Percentiles rank a stretch among this genome's conserved stretches.
These are phyloP conservation scores for Nebria salina DNA, from an alignment of 2,888 invertebrate genomes.

Conservation along the genomic window DNA sequence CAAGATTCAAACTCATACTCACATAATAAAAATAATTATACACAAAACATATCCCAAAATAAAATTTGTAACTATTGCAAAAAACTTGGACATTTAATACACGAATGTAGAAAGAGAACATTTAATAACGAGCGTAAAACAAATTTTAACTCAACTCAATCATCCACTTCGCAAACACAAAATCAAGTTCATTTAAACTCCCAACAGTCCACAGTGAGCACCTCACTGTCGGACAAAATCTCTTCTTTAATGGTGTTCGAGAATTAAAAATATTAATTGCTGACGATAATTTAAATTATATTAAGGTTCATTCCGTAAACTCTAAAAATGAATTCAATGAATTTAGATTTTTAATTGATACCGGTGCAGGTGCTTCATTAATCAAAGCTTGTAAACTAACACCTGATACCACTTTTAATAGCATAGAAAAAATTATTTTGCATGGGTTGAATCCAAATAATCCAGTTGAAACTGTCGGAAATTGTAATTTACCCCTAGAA, in stretches of 20 bases:
- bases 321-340: conserved; percentile 42
- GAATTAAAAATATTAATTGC: conserved; percentile 4
- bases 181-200: conserved; percentile 1
- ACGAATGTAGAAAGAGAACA: conserved; percentile 12
- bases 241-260: conserved; percentile 8
- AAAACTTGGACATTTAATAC: conserved; percentile 8
- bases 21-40: too few relatives aligned
- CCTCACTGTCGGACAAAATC: not conserved
- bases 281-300: not conserved
- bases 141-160: not conserved
- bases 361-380: conserved; percentile 49
- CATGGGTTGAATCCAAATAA: conserved; percentile 42
- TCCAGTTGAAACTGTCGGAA: conserved; percentile 44
- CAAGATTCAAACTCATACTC: too few relatives aligned
- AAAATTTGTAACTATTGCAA: conserved; percentile 16
- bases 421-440: conserved; percentile 22
- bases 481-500: conserved; percentile 30
- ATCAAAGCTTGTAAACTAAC: conserved; percentile 46
- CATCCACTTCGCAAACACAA: not conserved
- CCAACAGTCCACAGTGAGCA: not conserved
- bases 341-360: conserved; percentile 50
- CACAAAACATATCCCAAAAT: not conserved
- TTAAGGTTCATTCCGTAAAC: conserved; percentile 7
- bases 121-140: conserved; percentile 5
- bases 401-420: not conserved